Evolutionary conservation across 2,797 vertebrate species (phyloP), one percentile per base, ranked within the genome.

Genomic region (Micropoecilia bifurca): DNA sequence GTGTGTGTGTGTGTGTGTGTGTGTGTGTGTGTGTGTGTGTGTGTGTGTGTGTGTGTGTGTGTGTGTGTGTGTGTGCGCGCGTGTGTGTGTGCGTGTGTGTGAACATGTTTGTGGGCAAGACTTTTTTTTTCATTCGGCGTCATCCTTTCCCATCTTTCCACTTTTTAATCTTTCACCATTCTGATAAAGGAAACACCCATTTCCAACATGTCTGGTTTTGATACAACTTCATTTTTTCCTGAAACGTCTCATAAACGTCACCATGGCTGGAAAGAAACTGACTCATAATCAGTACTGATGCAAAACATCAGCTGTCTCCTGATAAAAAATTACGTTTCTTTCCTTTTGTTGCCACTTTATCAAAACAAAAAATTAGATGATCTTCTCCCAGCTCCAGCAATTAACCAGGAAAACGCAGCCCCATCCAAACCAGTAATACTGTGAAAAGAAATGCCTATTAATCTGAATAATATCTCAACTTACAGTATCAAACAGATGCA

Each of bases 121-220:
- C 50, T 16, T 45, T 45, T 53, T 25, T 57, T 25, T 57, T 14
- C 1, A 4, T 8, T 10, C 4, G 10, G 71, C n/a, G 73, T 80
- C 79, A 81, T 78, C 73, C 36, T 16, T 68, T 43, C 76, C 77
- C 69, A 73, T 84, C 75, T 83, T 85, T 77, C 75, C 36, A 30
- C 45, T 59, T 55, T 55, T 22, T 84, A 47, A 10, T 74, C 77
- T 77, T 80, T 83, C 74, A 28, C 47, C 59, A 6, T 41, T 79
- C 76, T 81, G 57, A 77, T 79, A 76, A 79, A 55, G 47, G 55
- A 80, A 77, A 76, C 33, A 28, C 68, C 20, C 41, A 12, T 4
- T 71, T 71, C 57, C 22, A 30, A 63, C 43, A 53, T 2, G 4
- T 71, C 73, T 59, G 16, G 16, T 69, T n/a, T 18, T 63, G 66